phyloP scores from a whole-genome alignment of 92 coral and sea anemone genomes.

The Bergia sp. region DNA sequence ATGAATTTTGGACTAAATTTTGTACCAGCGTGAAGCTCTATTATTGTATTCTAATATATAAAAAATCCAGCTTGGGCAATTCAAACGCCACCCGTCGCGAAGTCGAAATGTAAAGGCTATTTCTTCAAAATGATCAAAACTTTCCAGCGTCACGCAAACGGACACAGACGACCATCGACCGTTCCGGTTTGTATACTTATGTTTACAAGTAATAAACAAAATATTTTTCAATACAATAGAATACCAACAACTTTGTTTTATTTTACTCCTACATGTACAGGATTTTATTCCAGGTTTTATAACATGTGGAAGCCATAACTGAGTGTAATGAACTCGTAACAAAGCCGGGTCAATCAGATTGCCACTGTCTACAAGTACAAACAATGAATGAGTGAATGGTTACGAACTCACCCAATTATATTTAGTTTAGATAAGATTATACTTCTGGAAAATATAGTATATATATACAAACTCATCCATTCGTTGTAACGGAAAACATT shows the following conservation, averaged over 20 bases:
- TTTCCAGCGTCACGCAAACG: too few relatives aligned
- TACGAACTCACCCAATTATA: not conserved
- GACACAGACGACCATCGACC: too few relatives aligned
- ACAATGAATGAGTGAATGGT: not conserved
- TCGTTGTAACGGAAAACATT: slow-evolving; percentile 6
- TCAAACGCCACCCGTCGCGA: slow-evolving; percentile 19
- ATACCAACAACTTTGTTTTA: not conserved
- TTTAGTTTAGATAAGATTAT: slow-evolving; percentile 9
- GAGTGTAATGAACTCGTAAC: not conserved
- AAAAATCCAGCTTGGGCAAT: slow-evolving; percentile 24
- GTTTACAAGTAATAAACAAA: not conserved
- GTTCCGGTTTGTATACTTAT: not conserved
- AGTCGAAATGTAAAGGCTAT: slow-evolving; percentile 10
- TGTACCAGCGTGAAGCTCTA: not conserved
- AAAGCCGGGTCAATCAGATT: slow-evolving; percentile 10
- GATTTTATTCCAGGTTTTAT: too few relatives aligned
- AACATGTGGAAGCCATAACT: too few relatives aligned
- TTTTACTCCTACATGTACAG: not conserved
- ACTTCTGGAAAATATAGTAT: slow-evolving; percentile 31
- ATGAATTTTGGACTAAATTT: slow-evolving; percentile 7
- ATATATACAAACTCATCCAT: slow-evolving; percentile 29
- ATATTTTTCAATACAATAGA: too few relatives aligned
- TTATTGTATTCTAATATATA: not conserved
- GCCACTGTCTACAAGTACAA: slow-evolving; percentile 6
- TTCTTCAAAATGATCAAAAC: not conserved